Evolutionary conservation across 2,888 invertebrate genomes (phyloP).

Genomic region (Drosophila prostipennis): DNA sequence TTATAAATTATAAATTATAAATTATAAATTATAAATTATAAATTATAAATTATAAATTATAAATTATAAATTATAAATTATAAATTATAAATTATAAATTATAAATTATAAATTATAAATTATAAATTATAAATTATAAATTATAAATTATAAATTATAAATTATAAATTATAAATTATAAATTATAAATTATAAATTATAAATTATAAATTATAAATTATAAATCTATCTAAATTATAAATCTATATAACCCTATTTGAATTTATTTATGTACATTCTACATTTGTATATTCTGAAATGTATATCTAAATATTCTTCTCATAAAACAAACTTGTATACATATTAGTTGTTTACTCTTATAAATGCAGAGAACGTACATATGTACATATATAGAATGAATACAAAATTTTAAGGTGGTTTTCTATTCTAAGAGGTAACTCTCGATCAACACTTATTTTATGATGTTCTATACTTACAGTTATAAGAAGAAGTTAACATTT

Average conservation of each 20-base stretch:
- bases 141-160: slow-evolving; percentile 4
- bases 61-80: slow-evolving; percentile 4
- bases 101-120: slow-evolving; percentile 4
- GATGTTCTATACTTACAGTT: not conserved
- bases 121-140: slow-evolving; percentile 4
- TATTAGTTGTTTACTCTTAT: slow-evolving; percentile 1
- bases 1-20: slow-evolving; percentile 1
- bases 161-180: slow-evolving; percentile 4
- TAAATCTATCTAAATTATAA: not conserved
- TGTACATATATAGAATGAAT: not conserved
- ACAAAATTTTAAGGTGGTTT: not conserved
- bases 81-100: slow-evolving; percentile 4
- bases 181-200: slow-evolving; percentile 4
- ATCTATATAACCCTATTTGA: not conserved
- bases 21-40: slow-evolving; percentile 4
- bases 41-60: slow-evolving; percentile 4
- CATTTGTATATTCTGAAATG: not conserved
- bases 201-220: slow-evolving; percentile 4
- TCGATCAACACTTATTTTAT: not conserved
- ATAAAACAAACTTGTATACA: not conserved
- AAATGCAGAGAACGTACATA: not conserved
- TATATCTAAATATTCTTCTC: not conserved
- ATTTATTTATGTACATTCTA: not conserved
- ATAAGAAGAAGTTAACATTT: not conserved
- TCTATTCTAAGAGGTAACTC: not conserved